Evolutionary conservation across 2,113 vertebrate genomes (phyloP).

Genomic region (Campylorhamphus procurvoides): DNA sequence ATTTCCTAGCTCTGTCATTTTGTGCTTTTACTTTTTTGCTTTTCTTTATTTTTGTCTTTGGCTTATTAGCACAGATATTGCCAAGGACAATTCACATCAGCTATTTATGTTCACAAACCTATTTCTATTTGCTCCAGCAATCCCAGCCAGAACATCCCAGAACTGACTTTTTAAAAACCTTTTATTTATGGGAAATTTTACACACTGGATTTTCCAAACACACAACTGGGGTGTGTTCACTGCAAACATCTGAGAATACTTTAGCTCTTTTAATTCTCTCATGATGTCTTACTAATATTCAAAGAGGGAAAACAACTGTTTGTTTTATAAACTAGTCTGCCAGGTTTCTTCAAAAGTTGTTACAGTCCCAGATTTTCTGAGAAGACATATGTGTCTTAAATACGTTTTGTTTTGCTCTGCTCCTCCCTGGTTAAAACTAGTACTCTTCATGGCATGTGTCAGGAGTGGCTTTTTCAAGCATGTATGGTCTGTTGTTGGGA

Average conservation of each 20-base stretch:
- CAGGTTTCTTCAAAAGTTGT: constrained; percentile 67
- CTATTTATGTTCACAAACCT: constrained; percentile 68
- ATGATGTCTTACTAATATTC: constrained; percentile 70
- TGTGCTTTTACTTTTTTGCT: not conserved
- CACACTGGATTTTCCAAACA: constrained; percentile 72
- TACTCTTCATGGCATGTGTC: not conserved
- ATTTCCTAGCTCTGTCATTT: not conserved
- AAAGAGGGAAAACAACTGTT: constrained; percentile 52
- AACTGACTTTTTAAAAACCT: constrained; percentile 67
- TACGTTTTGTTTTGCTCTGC: constrained; percentile 1
- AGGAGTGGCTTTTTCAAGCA: not conserved
- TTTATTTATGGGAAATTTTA: constrained; percentile 77
- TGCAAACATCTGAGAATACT: constrained; percentile 75
- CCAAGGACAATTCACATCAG: constrained; percentile 49
- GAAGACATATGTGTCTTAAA: constrained; percentile 8
- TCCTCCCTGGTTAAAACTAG: not conserved
- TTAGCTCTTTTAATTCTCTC: constrained; percentile 74
- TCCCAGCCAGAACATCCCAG: constrained; percentile 70
- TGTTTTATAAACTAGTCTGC: constrained; percentile 40
- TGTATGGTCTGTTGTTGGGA: not conserved
- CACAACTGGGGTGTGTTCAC: constrained; percentile 48
- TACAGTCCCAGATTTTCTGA: constrained; percentile 8
- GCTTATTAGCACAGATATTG: constrained; percentile 27
- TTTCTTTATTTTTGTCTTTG: constrained; percentile 5
- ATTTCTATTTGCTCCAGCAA: constrained; percentile 37